Evolutionary conservation across 2,888 invertebrate species (phyloP).

Genomic region (Sesamia inferens): DNA sequence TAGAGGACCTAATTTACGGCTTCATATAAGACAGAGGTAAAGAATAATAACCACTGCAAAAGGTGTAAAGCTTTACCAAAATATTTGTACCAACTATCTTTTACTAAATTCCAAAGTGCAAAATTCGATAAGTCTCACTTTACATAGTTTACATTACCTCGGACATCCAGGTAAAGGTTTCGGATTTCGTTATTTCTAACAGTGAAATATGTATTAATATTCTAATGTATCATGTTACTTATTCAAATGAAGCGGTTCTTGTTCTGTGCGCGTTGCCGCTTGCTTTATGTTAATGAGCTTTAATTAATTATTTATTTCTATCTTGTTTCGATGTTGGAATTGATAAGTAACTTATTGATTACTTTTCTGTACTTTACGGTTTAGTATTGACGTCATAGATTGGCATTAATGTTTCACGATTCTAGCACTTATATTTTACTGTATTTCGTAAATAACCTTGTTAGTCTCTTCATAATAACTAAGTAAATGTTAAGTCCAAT

Average conservation of each 20-base stretch:
- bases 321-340: constrained; percentile 42
- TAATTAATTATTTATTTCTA: constrained; percentile 60
- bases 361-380: constrained; percentile 14
- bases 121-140: constrained; percentile 32
- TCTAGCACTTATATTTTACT: too few species aligned
- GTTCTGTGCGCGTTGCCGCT: constrained; percentile 50
- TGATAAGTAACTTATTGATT: constrained; percentile 20
- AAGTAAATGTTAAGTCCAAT: constrained; percentile 28
- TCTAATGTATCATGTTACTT: constrained; percentile 64
- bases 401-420: neutral
- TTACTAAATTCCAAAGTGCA: neutral
- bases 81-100: neutral
- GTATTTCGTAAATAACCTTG: neutral
- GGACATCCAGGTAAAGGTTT: constrained; percentile 43
- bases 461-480: constrained; percentile 3
- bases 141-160: constrained; percentile 11
- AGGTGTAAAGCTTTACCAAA: neutral
- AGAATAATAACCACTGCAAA: too few species aligned
- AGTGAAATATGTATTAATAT: constrained; percentile 62
- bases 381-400: neutral
- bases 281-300: constrained; percentile 55
- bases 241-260: constrained; percentile 69
- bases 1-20: neutral
- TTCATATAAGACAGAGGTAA: too few species aligned
- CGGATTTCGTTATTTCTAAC: constrained; percentile 44